Conservation (phyloP, 1,140 invertebrate species). For the Pogonognathellus flavescens region DNA sequence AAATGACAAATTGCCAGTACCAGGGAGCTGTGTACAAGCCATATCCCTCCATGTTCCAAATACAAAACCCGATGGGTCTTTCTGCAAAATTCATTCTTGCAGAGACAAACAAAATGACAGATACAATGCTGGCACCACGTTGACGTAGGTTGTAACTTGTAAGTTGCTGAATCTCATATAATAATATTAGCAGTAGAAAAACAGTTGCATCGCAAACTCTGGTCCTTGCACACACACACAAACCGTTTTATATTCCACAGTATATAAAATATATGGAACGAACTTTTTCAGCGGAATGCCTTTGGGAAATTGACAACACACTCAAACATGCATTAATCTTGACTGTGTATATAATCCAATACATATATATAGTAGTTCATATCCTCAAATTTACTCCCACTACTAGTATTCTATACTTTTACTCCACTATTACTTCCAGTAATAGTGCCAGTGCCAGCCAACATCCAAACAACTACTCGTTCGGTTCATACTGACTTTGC, state of each 20-base stretch:
- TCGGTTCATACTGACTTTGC: no score
- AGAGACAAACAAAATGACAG: slow-evolving; percentile 37
- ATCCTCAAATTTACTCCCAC: no score
- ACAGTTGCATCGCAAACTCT: background rate
- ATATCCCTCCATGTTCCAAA: no score
- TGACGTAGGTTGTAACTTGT: background rate
- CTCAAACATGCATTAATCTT: slow-evolving; percentile 49
- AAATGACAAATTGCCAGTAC: slow-evolving; percentile 48
- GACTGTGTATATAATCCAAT: slow-evolving; percentile 26
- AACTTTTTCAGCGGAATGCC: slow-evolving; percentile 31
- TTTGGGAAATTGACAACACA: slow-evolving; percentile 46
- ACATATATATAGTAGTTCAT: background rate
- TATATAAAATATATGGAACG: background rate
- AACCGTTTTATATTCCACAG: background rate
- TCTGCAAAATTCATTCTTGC: slow-evolving; percentile 28
- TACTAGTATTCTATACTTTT: no score
- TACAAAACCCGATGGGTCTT: slow-evolving; percentile 3
- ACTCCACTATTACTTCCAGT: no score
- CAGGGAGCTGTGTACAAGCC: no score
- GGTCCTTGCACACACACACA: background rate
- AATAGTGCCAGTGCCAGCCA: no score
- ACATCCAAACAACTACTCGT: no score
- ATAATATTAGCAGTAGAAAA: background rate
- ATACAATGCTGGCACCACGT: background rate
- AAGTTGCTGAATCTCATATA: background rate